A percentile compares a stretch with the other conserved stretches of the same genome.
These are phyloP conservation scores for Diarsia brunnea DNA, from an alignment of 2,888 invertebrate species.

Conservation along the genomic window DNA sequence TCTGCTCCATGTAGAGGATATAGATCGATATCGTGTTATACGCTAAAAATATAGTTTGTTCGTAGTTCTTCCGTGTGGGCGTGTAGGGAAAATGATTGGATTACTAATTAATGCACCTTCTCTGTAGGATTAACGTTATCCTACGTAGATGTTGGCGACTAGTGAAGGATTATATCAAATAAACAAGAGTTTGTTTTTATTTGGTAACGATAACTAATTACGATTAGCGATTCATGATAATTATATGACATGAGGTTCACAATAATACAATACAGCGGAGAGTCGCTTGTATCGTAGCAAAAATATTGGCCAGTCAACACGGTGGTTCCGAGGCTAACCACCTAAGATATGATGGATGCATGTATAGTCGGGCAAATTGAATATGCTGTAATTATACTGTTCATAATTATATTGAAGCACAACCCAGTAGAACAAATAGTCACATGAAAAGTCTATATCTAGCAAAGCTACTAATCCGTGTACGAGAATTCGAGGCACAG, in stretches of 20 bases:
- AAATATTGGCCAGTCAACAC: neutral
- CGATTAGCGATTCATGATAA: neutral
- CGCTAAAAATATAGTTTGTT: constrained; percentile 6
- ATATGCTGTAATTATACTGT: neutral
- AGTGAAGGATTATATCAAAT: neutral
- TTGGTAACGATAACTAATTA: neutral
- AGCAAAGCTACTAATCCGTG: neutral
- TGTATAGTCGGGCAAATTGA: neutral
- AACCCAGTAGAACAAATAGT: neutral
- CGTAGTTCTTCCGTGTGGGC: neutral
- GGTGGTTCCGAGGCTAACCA: neutral
- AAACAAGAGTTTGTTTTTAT: neutral
- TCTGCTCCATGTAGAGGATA: neutral
- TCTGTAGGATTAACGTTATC: neutral
- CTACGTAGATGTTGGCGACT: neutral
- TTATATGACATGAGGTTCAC: neutral
- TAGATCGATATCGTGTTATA: neutral
- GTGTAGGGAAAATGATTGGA: neutral
- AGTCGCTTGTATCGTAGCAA: neutral
- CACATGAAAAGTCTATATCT: neutral
- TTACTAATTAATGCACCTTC: neutral
- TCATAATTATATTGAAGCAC: neutral
- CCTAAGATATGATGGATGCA: neutral
- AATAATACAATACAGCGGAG: neutral
- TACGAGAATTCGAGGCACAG: neutral